Percentiles rank a stretch among this genome's conserved stretches.
Conservation (phyloP, 2,113 vertebrate genomes). For the Amblyornis subalaris region DNA sequence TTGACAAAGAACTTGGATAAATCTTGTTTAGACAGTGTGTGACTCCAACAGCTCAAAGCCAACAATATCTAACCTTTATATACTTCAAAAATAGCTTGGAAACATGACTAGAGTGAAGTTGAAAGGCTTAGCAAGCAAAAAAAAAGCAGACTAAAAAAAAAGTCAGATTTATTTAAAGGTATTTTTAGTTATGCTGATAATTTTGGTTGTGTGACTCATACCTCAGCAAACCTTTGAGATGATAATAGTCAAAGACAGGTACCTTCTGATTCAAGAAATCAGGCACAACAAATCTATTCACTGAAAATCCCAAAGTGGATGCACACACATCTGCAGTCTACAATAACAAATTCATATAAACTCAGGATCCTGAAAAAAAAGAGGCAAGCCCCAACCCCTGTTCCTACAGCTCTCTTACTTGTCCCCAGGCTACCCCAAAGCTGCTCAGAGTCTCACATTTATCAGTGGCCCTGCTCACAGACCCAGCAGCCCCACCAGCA, state of each 20-base stretch:
- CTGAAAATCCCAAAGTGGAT: neutral
- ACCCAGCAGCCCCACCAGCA: neutral
- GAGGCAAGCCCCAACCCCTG: fast-evolving
- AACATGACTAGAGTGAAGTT: neutral
- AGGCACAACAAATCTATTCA: neutral
- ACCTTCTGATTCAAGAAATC: neutral
- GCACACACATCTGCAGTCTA: neutral
- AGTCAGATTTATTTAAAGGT: neutral
- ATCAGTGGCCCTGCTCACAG: neutral
- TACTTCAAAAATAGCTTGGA: neutral
- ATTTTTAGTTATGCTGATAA: neutral
- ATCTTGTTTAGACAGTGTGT: neutral
- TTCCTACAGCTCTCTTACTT: neutral
- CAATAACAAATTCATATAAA: neutral
- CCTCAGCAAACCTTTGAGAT: neutral
- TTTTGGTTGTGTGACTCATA: neutral
- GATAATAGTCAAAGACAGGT: neutral
- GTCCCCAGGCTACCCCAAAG: neutral
- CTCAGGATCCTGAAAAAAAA: neutral
- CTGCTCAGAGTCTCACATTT: neutral
- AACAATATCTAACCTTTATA: neutral
- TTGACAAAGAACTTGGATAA: neutral
- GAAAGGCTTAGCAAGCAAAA: neutral
- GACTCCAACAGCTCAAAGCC: neutral
- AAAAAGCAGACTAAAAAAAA: neutral